These are phyloP conservation scores for Callipepla squamata DNA, from an alignment of 2,113 vertebrate genomes.

Conservation along the genomic window DNA sequence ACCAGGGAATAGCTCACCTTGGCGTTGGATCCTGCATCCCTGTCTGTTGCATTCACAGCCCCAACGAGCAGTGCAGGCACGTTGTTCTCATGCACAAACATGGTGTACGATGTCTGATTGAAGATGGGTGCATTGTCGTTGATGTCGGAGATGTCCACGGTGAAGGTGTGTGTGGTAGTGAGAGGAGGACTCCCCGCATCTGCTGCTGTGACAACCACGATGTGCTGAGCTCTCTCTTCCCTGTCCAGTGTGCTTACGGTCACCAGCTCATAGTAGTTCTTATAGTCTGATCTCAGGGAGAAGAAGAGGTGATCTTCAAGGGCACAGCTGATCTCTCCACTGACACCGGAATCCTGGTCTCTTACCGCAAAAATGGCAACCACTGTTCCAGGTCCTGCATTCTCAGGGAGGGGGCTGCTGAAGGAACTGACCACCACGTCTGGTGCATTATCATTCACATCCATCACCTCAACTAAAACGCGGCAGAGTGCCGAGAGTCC, in stretches of 20 bases:
- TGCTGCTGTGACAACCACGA: slow-evolving; percentile 66
- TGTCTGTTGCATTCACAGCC: not conserved
- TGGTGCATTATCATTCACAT: slow-evolving; percentile 84
- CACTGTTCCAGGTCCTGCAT: slow-evolving; percentile 74
- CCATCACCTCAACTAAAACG: slow-evolving; percentile 74
- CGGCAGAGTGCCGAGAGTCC: too few relatives aligned
- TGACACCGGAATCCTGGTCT: not conserved
- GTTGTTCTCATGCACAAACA: not conserved
- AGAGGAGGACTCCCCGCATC: slow-evolving; percentile 74
- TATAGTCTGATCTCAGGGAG: not conserved
- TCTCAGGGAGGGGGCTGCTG: slow-evolving; percentile 73
- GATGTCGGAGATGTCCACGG: slow-evolving; percentile 74
- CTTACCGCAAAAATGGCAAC: slow-evolving; percentile 69
- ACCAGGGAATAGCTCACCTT: not conserved
- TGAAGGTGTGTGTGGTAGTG: slow-evolving; percentile 55
- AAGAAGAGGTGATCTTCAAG: not conserved
- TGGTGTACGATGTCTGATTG: slow-evolving; percentile 1
- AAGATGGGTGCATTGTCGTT: slow-evolving; percentile 78
- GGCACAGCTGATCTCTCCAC: not conserved
- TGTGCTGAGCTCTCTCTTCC: slow-evolving; percentile 56
- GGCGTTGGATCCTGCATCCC: not conserved
- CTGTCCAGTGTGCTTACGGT: slow-evolving; percentile 73
- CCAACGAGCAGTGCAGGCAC: not conserved
- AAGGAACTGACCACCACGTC: slow-evolving; percentile 76
- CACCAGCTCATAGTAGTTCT: slow-evolving; percentile 78